phyloP scores from a whole-genome alignment of 2,113 vertebrate genomes.

The Campylorhamphus procurvoides region DNA sequence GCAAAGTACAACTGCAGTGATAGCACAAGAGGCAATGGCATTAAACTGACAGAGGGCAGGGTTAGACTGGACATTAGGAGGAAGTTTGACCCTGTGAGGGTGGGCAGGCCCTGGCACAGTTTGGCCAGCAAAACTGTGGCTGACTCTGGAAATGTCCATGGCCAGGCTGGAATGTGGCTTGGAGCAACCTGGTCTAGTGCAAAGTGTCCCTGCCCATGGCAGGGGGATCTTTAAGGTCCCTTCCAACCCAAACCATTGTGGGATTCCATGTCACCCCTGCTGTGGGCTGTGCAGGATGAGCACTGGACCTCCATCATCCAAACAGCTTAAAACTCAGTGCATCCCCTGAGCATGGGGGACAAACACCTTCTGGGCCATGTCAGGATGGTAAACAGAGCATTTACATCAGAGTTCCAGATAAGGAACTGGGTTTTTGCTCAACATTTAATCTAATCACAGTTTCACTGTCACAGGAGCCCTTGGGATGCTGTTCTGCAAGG shows the following conservation, averaged over 20 bases:
- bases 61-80: not conserved
- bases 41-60: not conserved
- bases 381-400: not conserved
- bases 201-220: not conserved
- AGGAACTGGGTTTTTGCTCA: not conserved
- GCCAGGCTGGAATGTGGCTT: fast-evolving
- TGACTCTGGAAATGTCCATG: not conserved
- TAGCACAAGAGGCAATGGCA: not conserved
- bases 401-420: not conserved
- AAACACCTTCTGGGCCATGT: not conserved
- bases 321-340: not conserved
- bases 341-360: not conserved
- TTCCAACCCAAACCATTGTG: not conserved
- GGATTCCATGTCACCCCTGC: not conserved
- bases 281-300: fast-evolving
- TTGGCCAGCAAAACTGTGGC: not conserved
- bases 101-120: not conserved
- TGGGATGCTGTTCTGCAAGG: not conserved
- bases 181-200: not conserved
- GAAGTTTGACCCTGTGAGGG: not conserved
- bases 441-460: not conserved
- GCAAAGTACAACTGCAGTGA: not conserved
- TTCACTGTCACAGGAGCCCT: not conserved
- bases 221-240: not conserved
- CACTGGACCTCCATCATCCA: not conserved